Percentiles rank a stretch among this genome's conserved stretches.
These are phyloP conservation scores for Bolinopsis microptera DNA, from an alignment of 37 sponge, comb jelly and placozoan species.

Conservation along the genomic window DNA sequence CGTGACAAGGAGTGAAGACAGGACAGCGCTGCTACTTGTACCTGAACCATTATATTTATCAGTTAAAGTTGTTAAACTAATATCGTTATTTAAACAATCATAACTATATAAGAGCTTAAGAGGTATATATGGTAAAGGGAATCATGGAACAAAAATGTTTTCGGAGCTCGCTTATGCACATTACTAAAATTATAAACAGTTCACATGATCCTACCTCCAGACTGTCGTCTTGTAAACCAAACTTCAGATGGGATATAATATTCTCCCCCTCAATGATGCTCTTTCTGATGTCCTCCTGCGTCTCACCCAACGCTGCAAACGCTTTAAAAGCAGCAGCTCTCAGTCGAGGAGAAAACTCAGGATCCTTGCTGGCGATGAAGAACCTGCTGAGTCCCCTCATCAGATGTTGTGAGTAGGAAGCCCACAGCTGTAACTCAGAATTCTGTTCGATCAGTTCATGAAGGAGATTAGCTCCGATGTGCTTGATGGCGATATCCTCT, in stretches of 20 bases:
- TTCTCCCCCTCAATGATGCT: constrained; percentile 58
- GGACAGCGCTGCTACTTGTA: constrained; percentile 56
- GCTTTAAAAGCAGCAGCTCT: constrained; percentile 59
- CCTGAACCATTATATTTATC: too few species aligned
- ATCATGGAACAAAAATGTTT: too few species aligned
- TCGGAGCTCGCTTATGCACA: too few species aligned
- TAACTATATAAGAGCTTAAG: too few species aligned
- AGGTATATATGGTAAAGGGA: too few species aligned
- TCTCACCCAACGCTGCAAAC: constrained; percentile 54
- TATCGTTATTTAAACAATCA: too few species aligned
- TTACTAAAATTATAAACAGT: too few species aligned
- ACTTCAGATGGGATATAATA: constrained; percentile 56
- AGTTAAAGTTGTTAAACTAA: too few species aligned
- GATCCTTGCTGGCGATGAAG: constrained; percentile 54
- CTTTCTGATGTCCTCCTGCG: constrained; percentile 62
- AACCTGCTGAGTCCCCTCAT: constrained; percentile 53
- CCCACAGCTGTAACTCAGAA: constrained; percentile 63
- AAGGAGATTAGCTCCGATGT: constrained; percentile 55
- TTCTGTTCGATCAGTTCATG: constrained; percentile 61
- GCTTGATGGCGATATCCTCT: constrained; percentile 9
- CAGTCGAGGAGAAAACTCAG: constrained; percentile 20
- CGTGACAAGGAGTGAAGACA: constrained; percentile 76
- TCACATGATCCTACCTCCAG: not conserved
- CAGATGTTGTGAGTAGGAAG: constrained; percentile 53
- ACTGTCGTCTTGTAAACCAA: constrained; percentile 44